A percentile compares a stretch with the other conserved stretches of the same genome.
Evolutionary conservation across 2,113 vertebrate species (phyloP).

Genomic region (Actenoides lindsayi): DNA sequence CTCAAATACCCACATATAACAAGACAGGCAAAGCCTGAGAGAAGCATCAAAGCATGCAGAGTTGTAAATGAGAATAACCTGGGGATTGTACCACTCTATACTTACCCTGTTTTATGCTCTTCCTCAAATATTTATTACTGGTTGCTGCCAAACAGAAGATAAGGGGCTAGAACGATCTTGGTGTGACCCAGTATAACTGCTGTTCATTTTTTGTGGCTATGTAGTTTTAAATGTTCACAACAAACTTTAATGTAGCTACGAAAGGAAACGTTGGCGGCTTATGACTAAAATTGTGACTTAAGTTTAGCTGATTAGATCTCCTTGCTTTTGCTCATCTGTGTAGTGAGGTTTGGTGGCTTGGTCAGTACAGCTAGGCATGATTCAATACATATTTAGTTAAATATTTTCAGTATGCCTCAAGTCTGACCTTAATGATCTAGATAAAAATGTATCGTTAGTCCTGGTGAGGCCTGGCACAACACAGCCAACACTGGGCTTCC

Average conservation of each 20-base stretch:
- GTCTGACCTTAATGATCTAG: not conserved
- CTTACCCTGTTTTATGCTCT: not conserved
- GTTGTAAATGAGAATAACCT: not conserved
- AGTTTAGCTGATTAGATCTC: not conserved
- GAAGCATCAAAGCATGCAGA: not conserved
- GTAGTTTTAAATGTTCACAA: not conserved
- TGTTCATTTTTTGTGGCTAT: not conserved
- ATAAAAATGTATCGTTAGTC: not conserved
- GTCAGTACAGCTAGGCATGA: not conserved
- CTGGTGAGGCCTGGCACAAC: not conserved
- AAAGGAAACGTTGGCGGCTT: not conserved
- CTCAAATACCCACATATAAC: not conserved
- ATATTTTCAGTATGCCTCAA: not conserved
- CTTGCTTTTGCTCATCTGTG: not conserved
- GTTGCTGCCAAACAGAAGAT: not conserved
- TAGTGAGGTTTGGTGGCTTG: not conserved
- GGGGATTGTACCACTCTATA: not conserved
- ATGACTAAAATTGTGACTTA: not conserved
- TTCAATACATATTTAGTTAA: not conserved
- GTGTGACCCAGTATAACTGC: not conserved
- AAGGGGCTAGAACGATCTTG: not conserved
- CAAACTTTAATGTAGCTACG: not conserved
- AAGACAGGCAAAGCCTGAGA: not conserved
- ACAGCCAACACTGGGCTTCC: not conserved
- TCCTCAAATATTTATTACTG: not conserved